phyloP scores from a whole-genome alignment of 2,888 invertebrate species.

The Agelastica alni region DNA sequence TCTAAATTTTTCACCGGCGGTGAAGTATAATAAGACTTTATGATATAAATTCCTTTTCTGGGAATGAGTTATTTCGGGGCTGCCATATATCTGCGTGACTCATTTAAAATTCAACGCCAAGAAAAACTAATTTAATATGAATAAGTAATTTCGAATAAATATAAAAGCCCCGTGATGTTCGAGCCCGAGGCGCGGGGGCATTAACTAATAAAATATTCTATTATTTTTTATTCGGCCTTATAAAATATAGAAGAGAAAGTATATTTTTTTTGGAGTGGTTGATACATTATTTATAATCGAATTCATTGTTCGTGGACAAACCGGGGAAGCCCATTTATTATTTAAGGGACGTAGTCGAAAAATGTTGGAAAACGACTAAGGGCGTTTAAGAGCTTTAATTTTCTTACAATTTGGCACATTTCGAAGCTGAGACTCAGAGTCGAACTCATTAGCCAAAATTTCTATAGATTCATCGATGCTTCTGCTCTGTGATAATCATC shows the following conservation, averaged over 20 bases:
- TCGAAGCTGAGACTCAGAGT: background rate
- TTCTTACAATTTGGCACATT: slow-evolving; percentile 4
- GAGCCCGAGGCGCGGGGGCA: slow-evolving; percentile 49
- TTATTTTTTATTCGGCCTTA: slow-evolving; percentile 40
- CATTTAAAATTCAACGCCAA: slow-evolving; percentile 56
- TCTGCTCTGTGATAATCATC: no score
- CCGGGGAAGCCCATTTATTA: slow-evolving; percentile 46
- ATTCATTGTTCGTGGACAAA: slow-evolving; percentile 53
- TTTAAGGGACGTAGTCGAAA: slow-evolving; percentile 22
- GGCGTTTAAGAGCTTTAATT: slow-evolving; percentile 21
- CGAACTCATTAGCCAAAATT: no score
- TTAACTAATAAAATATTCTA: slow-evolving; percentile 59
- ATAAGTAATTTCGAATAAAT: slow-evolving; percentile 58
- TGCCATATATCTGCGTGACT: slow-evolving; percentile 54
- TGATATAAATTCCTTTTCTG: slow-evolving; percentile 49
- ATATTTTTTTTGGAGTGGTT: slow-evolving; percentile 56
- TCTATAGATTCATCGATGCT: no score
- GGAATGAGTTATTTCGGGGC: slow-evolving; percentile 51
- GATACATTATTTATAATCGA: slow-evolving; percentile 56
- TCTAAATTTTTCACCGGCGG: slow-evolving; percentile 48
- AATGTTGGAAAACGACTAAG: slow-evolving; percentile 25
- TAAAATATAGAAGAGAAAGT: slow-evolving; percentile 52
- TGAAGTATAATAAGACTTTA: slow-evolving; percentile 50
- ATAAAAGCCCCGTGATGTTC: slow-evolving; percentile 50
- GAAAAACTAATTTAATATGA: slow-evolving; percentile 59